Conservation (phyloP, 2,888 invertebrate species). For the Troides aeacus region DNA sequence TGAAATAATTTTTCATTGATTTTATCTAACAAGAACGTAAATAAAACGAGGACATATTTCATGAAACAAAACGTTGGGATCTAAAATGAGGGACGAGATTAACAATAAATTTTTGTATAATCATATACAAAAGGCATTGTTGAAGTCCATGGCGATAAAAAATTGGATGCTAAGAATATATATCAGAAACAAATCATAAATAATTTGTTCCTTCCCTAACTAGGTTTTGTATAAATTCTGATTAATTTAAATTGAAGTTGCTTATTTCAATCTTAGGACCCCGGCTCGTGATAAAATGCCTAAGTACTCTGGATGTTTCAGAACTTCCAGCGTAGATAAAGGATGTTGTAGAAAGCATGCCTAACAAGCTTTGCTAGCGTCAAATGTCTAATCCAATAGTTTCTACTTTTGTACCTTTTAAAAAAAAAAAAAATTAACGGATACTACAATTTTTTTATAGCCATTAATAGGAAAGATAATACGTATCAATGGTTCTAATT, state of each 20-base stretch:
- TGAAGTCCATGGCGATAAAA: neutral
- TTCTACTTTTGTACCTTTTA: no score
- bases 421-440: no score
- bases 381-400: no score
- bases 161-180: neutral
- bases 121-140: neutral
- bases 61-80: neutral
- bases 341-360: no score
- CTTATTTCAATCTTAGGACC: no score
- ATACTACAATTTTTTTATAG: no score
- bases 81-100: neutral
- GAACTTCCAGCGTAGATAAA: no score
- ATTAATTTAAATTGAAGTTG: neutral
- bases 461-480: no score
- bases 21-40: neutral
- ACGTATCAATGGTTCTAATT: no score
- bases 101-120: slow-evolving; percentile 1
- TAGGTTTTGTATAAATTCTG: neutral
- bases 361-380: no score
- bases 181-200: neutral
- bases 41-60: neutral
- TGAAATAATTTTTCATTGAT: neutral
- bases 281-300: no score
- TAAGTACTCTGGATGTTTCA: no score
- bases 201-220: neutral